phyloP scores from a whole-genome alignment of 2,113 vertebrate genomes.

The Penelope pileata region DNA sequence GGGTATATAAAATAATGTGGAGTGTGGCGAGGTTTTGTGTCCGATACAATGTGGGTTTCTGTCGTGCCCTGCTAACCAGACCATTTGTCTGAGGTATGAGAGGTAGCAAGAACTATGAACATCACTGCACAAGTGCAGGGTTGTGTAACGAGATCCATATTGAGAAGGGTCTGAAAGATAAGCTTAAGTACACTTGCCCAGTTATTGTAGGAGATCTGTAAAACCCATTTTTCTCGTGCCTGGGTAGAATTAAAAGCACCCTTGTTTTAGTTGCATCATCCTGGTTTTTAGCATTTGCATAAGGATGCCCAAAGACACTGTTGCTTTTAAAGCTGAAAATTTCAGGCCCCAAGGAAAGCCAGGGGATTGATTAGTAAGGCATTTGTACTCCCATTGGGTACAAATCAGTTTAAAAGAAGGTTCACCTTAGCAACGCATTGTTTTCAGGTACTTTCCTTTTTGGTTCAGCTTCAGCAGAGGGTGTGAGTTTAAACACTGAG shows the following conservation, averaged over 20 bases:
- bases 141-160: not conserved
- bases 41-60: not conserved
- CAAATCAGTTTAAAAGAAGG: not conserved
- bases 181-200: not conserved
- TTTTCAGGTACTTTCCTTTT: not conserved
- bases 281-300: not conserved
- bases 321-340: not conserved
- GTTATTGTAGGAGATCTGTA: not conserved
- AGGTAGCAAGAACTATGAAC: not conserved
- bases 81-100: not conserved
- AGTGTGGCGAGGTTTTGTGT: not conserved
- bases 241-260: not conserved
- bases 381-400: not conserved
- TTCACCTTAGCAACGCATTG: not conserved
- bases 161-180: not conserved
- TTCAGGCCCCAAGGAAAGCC: not conserved
- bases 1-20: not conserved
- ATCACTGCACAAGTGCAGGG: not conserved
- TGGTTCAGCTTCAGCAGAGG: rapidly evolving
- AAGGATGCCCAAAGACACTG: not conserved
- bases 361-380: not conserved
- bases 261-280: not conserved
- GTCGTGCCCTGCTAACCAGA: not conserved
- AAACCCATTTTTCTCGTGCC: not conserved
- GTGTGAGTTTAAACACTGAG: slow-evolving; percentile 38